phyloP scores from a whole-genome alignment of 2,888 invertebrate species.

The Drosophila recens region DNA sequence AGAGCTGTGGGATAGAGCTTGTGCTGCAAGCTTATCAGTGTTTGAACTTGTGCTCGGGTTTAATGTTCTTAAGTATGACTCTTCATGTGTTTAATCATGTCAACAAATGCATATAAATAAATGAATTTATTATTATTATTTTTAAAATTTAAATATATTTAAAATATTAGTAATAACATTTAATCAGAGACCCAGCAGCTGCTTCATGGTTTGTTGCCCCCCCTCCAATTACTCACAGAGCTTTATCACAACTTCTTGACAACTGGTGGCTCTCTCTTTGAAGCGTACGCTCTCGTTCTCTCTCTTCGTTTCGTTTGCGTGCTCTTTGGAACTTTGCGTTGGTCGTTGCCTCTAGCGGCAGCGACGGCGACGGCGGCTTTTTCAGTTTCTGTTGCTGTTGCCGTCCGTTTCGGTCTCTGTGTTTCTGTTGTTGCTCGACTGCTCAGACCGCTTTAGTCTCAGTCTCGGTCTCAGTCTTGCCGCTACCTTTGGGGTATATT shows the following conservation, averaged over 20 bases:
- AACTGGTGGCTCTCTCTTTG: constrained; percentile 17
- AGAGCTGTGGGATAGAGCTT: constrained; percentile 14
- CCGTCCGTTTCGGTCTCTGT: constrained; percentile 24
- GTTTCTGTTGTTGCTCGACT: constrained; percentile 38
- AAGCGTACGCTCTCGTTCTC: not conserved
- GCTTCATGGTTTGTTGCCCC: constrained; percentile 40
- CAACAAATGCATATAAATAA: not conserved
- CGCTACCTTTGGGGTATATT: constrained; percentile 83
- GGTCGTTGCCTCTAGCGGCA: constrained; percentile 49
- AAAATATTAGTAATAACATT: not conserved
- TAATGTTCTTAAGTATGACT: constrained; percentile 3
- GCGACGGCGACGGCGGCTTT: constrained; percentile 26
- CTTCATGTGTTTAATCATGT: not conserved
- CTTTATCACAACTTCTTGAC: constrained; percentile 23
- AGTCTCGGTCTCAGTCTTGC: constrained; percentile 59
- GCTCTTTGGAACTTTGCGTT: constrained; percentile 39
- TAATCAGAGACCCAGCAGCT: constrained; percentile 14
- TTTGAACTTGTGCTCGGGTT: constrained; percentile 55
- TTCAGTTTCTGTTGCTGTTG: constrained; percentile 29
- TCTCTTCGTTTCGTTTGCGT: not conserved
- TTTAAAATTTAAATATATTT: not conserved
- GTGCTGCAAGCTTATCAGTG: constrained; percentile 60
- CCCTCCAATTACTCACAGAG: constrained; percentile 33
- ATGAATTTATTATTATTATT: constrained; percentile 1
- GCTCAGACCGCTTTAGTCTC: constrained; percentile 40